These are phyloP conservation scores for Drosophila engyochracea DNA, from an alignment of 2,888 invertebrate genomes.

Conservation along the genomic window DNA sequence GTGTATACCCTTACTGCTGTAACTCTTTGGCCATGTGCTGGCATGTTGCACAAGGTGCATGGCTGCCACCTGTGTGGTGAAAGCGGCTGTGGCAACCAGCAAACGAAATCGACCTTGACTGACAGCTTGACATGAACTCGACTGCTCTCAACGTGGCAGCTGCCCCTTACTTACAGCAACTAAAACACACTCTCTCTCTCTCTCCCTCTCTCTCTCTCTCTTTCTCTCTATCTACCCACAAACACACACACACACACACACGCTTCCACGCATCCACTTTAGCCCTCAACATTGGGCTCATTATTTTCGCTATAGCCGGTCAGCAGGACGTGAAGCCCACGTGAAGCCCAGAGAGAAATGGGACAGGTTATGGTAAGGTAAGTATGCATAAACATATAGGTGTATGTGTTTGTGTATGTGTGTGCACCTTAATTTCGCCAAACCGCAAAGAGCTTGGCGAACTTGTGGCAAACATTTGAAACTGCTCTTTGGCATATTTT, in stretches of 20 bases:
- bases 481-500: constrained; percentile 25
- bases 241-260: background rate
- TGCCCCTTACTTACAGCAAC: constrained; percentile 10
- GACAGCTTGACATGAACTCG: constrained; percentile 80
- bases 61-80: constrained; percentile 44
- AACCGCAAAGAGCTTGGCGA: constrained; percentile 61
- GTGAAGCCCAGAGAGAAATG: constrained; percentile 37
- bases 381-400: constrained; percentile 4
- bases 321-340: constrained; percentile 41
- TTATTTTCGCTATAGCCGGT: constrained; percentile 77
- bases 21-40: constrained; percentile 38
- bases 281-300: constrained; percentile 64
- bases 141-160: constrained; percentile 61
- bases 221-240: constrained; percentile 3
- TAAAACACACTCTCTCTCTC: background rate
- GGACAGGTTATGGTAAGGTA: constrained; percentile 41
- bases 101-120: constrained; percentile 80
- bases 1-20: constrained; percentile 1
- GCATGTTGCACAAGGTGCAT: constrained; percentile 54
- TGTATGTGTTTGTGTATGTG: constrained; percentile 9
- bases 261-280: constrained; percentile 23
- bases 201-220: background rate
- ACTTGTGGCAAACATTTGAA: constrained; percentile 42
- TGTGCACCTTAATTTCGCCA: constrained; percentile 54
- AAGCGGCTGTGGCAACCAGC: constrained; percentile 33